Evolutionary conservation across 2,888 invertebrate genomes (phyloP), one percentile per base, ranked within the genome.

Genomic region (Eristalinus aeneus): DNA sequence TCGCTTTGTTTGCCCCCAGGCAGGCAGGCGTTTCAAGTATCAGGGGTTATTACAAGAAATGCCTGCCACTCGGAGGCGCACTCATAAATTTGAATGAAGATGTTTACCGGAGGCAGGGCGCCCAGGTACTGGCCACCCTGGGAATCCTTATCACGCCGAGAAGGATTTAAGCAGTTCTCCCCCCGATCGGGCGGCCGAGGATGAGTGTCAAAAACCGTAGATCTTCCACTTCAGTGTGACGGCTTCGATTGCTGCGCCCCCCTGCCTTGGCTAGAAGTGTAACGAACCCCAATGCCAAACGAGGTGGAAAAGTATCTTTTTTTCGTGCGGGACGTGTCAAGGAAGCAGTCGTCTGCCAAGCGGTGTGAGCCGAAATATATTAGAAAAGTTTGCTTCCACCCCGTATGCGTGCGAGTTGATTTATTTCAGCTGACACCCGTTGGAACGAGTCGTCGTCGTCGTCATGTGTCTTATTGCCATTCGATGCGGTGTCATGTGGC

Each of bases 11-110:
- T 71, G 56, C 82, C 77, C 71, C 16, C 46, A 1, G 8, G 8
- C 46, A 46, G 16, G 46, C 46, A 46, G 46, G 16, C 46, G 73
- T 63, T 63, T 86, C 85, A 81, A 76, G 76, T 76, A 73, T 58
- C 72, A 76, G 46, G 61, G 67, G 71, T 75, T 75, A 71, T 54
- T 75, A 75, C 79, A 75, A 72, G 85, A 76, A 72, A 73, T 68
- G 34, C 9, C 56, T 68, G 64, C 64, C 61, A 46, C 67, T 76
- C 68, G 22, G 36, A 53, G 73, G 31, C 71, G 67, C 60, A 67
- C 39, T 68, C 73, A 81, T 85, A 85, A 72, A 85, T 85, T 85
- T 80, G 64, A 85, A 80, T 85, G 53, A 80, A 81, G 80, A 80
- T 68, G 85, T 77, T 71, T 72, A 63, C 58, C 64, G 34, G 11